Evolutionary conservation across 1,140 invertebrate genomes (phyloP).

Genomic region (Bombus waltoni): DNA sequence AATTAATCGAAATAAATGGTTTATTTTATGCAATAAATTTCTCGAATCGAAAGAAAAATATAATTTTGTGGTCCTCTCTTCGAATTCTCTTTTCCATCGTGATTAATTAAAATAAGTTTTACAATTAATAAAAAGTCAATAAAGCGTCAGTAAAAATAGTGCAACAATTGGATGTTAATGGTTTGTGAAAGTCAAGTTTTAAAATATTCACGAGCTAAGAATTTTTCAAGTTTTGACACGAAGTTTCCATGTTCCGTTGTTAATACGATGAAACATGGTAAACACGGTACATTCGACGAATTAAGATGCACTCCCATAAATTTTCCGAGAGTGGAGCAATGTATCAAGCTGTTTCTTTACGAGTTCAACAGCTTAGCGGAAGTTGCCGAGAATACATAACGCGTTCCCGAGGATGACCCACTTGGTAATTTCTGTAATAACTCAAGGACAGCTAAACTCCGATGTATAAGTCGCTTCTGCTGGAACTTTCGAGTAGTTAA

Average conservation of each 20-base stretch:
- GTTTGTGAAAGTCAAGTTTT: too few relatives aligned
- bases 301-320: neutral
- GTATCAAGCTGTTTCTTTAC: slow-evolving; percentile 23
- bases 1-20: too few relatives aligned
- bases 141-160: too few relatives aligned
- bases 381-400: slow-evolving; percentile 21
- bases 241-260: neutral
- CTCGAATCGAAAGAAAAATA: too few relatives aligned
- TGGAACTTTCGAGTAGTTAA: neutral
- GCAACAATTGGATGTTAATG: too few relatives aligned
- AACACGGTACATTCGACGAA: neutral
- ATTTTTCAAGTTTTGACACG: neutral
- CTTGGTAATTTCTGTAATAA: slow-evolving; percentile 40
- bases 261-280: neutral
- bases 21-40: too few relatives aligned
- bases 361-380: slow-evolving; percentile 21
- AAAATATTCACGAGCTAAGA: too few relatives aligned
- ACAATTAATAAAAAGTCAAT: too few relatives aligned
- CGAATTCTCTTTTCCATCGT: too few relatives aligned
- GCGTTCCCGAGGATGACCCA: slow-evolving; percentile 4
- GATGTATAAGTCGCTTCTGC: neutral
- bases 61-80: too few relatives aligned
- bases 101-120: too few relatives aligned
- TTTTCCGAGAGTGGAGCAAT: neutral
- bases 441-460: slow-evolving; percentile 23